Evolutionary conservation across 2,888 invertebrate species (phyloP).

Genomic region (Sminthurides aquaticus): DNA sequence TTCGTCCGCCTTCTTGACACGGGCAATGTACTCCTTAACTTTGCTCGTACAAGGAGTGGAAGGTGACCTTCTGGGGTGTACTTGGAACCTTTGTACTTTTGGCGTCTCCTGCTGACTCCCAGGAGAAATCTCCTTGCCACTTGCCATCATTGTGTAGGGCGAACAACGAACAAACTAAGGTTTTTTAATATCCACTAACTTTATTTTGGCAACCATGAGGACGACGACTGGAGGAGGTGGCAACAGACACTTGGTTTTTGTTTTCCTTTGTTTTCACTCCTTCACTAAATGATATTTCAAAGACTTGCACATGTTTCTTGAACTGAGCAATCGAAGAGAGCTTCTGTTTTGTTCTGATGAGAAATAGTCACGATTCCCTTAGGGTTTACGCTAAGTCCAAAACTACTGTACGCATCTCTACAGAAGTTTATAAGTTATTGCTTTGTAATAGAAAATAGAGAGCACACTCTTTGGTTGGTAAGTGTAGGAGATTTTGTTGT

Average conservation of each 20-base stretch:
- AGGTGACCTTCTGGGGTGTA: background rate
- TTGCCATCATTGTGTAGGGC: background rate
- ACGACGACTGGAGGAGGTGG: too few species aligned
- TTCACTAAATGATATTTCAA: too few species aligned
- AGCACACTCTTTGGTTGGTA: too few species aligned
- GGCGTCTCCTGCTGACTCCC: background rate
- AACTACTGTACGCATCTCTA: too few species aligned
- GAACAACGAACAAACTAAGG: too few species aligned
- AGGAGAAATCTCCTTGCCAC: background rate
- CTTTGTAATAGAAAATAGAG: background rate
- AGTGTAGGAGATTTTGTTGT: background rate
- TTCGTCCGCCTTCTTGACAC: constrained; percentile 31
- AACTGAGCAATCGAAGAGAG: too few species aligned
- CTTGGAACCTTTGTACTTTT: background rate
- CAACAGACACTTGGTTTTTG: too few species aligned
- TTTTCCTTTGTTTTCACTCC: too few species aligned
- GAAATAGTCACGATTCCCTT: too few species aligned
- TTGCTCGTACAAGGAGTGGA: constrained; percentile 23
- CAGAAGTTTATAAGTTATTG: background rate
- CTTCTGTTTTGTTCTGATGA: too few species aligned
- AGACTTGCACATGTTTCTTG: too few species aligned
- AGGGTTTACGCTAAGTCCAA: too few species aligned
- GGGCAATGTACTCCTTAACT: constrained; percentile 35
- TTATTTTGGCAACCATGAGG: background rate
- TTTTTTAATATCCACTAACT: background rate